Conservation (phyloP, 1,140 invertebrate species). For the Asobara japonica region DNA sequence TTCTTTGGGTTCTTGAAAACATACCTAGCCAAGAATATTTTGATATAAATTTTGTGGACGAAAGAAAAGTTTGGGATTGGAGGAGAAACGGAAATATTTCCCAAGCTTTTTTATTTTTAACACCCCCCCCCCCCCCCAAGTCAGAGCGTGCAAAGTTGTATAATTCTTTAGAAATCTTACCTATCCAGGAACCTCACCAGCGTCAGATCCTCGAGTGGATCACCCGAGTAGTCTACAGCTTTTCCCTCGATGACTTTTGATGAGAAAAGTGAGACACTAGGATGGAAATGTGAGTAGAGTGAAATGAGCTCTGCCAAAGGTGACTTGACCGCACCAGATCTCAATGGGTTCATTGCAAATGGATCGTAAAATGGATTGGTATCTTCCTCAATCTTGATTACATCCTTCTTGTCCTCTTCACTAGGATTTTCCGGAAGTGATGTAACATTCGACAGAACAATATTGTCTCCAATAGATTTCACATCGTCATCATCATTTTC, state of each 20-base stretch:
- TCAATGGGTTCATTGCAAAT: conserved; percentile 83
- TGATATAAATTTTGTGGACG: too few species aligned
- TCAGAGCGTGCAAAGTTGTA: too few species aligned
- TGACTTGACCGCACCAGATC: conserved; percentile 77
- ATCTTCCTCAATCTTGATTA: conserved; percentile 47
- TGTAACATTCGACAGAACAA: conserved; percentile 53
- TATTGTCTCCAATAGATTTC: not conserved
- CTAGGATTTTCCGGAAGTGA: not conserved
- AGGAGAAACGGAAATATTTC: too few species aligned
- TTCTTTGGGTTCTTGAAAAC: conserved; percentile 97
- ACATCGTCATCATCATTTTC: conserved; percentile 30
- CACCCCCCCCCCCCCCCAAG: too few species aligned
- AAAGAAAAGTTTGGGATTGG: too few species aligned
- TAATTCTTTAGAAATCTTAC: too few species aligned
- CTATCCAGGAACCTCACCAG: conserved; percentile 90
- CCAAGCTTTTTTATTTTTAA: too few species aligned
- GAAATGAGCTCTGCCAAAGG: conserved; percentile 78
- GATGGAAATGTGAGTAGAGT: conserved; percentile 86
- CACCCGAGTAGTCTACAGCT: conserved; percentile 85
- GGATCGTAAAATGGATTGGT: conserved; percentile 73
- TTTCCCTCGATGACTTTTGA: conserved; percentile 79
- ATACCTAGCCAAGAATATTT: conserved; percentile 95
- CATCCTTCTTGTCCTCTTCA: conserved; percentile 44
- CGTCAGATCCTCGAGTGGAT: conserved; percentile 93
- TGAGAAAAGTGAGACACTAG: conserved; percentile 90